These are phyloP conservation scores for Megaceryle torquata DNA, from an alignment of 2,113 vertebrate species.

Conservation along the genomic window DNA sequence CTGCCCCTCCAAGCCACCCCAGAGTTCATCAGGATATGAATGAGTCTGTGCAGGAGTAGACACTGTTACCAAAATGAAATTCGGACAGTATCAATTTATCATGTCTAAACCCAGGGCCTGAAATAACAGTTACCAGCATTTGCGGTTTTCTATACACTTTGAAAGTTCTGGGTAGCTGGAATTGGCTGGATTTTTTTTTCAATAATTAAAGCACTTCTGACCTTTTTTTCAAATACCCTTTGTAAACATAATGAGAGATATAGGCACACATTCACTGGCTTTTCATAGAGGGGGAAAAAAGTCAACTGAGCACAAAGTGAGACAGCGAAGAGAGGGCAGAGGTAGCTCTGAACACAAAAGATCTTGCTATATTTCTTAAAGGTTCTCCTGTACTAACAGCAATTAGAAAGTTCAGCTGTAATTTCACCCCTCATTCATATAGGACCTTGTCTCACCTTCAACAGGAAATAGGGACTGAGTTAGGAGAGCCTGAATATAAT, in stretches of 20 bases:
- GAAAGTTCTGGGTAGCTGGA: conserved; percentile 31
- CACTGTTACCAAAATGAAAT: conserved; percentile 10
- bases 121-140: conserved; percentile 18
- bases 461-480: conserved; percentile 77
- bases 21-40: neutral
- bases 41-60: neutral
- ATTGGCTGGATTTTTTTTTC: neutral
- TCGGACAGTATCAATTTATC: conserved; percentile 42
- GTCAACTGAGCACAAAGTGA: neutral
- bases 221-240: conserved; percentile 38
- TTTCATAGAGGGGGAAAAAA: neutral
- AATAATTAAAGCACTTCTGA: conserved; percentile 29
- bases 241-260: conserved; percentile 20
- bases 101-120: conserved; percentile 10
- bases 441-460: conserved; percentile 73
- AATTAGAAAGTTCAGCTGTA: conserved; percentile 78
- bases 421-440: conserved; percentile 72
- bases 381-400: conserved; percentile 66
- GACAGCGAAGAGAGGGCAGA: neutral
- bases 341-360: conserved; percentile 14
- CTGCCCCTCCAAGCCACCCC: neutral
- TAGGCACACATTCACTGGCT: neutral
- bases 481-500: conserved; percentile 72
- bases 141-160: neutral
- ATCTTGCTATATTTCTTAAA: conserved; percentile 60